Evolutionary conservation across 1,140 invertebrate genomes (phyloP), one percentile per base, ranked within the genome.

Genomic region (Hyles euphorbiae): DNA sequence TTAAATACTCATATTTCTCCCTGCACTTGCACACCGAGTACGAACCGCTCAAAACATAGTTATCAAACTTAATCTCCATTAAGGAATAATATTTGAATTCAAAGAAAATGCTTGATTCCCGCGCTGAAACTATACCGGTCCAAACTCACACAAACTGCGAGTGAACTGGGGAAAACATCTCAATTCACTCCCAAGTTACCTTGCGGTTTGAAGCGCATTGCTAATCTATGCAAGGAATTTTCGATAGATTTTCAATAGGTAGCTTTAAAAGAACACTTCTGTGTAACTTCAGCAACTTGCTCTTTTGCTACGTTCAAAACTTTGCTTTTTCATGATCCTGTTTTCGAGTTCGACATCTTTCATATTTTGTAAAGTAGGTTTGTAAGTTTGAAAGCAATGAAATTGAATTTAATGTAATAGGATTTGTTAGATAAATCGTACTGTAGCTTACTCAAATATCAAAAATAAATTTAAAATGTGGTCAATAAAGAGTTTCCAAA

Each of bases 201-300:
- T 59, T 33, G 36, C 36, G 36, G 36, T 40, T 40, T 33, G 9
- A 52, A 59, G 44, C 34, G 34, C n/a, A 58, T 43, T 52, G 51
- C 49, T 58, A 58, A 59, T 59, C 58, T 53, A 59, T 59, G 58
- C 58, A 59, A 59, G 53, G 58, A 59, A 59, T 53, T 53, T 53
- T 46, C 57, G 43, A 59, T 59, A 54, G 52, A 59, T 48, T 59
- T 59, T 59, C 58, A 59, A 59, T 53, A 59, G 36, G 36, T 40
- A 40, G 36, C 53, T 11, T 45, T 47, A 9, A 59, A 54, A 53
- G 49, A 46, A 53, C 33, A 52, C 45, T 48, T 47, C 48, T 56
- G 46, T 36, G 40, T 36, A 43, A 48, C 8, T 54, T 47, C 32
- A 5, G 3, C 34, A 54, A 53, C 43, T 53, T 53, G 36, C 36